Conservation (phyloP, 2,113 vertebrate genomes). For the Trogon melanurus region DNA sequence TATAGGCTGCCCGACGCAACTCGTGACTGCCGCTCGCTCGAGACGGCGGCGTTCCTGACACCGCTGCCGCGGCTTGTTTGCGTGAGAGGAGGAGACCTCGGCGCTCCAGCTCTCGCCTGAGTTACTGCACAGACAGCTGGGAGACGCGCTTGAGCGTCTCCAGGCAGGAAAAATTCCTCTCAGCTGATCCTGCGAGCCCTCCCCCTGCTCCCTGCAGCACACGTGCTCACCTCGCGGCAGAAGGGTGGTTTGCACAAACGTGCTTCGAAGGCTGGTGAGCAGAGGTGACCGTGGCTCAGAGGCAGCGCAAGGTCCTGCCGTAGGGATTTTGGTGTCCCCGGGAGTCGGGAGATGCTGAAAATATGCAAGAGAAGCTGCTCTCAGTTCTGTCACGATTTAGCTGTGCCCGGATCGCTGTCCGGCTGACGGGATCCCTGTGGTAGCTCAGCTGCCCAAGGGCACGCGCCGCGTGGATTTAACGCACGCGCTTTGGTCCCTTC, state of each 20-base stretch:
- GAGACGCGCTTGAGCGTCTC: background rate
- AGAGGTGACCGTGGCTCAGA: rapidly evolving
- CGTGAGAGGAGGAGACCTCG: background rate
- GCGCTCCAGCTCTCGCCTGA: background rate
- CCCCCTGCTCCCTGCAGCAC: background rate
- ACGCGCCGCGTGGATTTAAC: background rate
- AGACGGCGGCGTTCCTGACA: background rate
- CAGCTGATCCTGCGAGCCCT: background rate
- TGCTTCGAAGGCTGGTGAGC: background rate
- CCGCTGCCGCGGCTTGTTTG: background rate
- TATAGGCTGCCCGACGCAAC: background rate
- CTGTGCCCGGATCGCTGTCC: background rate
- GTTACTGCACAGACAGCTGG: background rate
- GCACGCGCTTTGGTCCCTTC: background rate
- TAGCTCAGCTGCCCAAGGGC: background rate
- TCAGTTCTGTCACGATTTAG: background rate
- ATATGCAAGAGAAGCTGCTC: background rate
- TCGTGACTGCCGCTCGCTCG: background rate
- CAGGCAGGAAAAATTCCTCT: background rate
- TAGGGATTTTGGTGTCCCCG: background rate
- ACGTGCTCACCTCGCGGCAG: background rate
- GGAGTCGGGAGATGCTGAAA: background rate
- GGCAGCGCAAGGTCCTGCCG: background rate
- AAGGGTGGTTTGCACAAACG: rapidly evolving
- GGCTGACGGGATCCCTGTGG: background rate